Evolutionary conservation across 2,113 vertebrate species (phyloP).

Genomic region (Isurus oxyrinchus): DNA sequence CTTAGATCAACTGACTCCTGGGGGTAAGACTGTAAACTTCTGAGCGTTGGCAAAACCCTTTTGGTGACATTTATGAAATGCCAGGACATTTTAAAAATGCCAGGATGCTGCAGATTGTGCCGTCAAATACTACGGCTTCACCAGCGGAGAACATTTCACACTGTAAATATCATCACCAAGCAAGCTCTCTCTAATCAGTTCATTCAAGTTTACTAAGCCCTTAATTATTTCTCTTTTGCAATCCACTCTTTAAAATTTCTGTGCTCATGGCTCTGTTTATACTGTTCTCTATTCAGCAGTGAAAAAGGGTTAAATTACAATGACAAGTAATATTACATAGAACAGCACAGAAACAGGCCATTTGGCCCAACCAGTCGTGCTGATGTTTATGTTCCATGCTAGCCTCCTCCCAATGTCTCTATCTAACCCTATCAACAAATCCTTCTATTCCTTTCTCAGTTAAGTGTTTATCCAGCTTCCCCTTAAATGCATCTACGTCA

Average conservation of each 20-base stretch:
- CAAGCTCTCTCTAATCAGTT: neutral
- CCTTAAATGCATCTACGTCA: neutral
- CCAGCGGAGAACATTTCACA: neutral
- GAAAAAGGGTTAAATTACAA: neutral
- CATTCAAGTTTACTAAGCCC: neutral
- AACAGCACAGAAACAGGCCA: neutral
- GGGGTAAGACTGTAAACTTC: neutral
- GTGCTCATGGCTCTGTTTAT: neutral
- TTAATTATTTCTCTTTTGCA: neutral
- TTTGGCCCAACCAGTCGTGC: neutral
- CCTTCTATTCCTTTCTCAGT: neutral
- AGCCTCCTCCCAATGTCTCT: neutral
- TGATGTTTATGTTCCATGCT: neutral
- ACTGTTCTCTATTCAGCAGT: neutral
- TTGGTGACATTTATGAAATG: conserved; percentile 28
- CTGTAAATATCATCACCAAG: conserved; percentile 25
- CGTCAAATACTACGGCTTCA: neutral
- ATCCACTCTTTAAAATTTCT: neutral
- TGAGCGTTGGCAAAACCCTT: neutral
- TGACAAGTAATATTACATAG: neutral
- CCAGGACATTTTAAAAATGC: conserved; percentile 15
- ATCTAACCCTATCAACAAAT: neutral
- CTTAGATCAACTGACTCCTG: neutral
- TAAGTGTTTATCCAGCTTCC: neutral
- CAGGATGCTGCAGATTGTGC: neutral